Evolutionary conservation across 2,797 vertebrate genomes (phyloP), one percentile per base, ranked within the genome.

Genomic region (Emys orbicularis): DNA sequence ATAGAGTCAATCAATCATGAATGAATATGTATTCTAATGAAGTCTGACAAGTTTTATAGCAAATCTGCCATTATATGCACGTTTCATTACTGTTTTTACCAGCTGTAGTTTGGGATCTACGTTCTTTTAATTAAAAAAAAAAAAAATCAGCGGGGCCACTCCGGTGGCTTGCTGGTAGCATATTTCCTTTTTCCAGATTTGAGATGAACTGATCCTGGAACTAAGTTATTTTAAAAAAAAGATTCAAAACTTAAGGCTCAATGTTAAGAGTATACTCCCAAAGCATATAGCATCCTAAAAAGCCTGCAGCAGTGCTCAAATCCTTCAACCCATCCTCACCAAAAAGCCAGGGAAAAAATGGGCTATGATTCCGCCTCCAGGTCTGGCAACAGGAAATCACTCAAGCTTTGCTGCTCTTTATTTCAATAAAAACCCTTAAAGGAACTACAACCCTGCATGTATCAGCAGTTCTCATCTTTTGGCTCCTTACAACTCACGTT

Each of bases 21-120:
- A 93, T 93, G 93, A 76, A 94, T 96, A 61, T 85, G 94, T 94
- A 37, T 88, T 97, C 90, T 91, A 76, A 88, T 94, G 90, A 94
- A 93, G 81, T 92, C 83, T 83, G 92, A 86, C 72, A 90, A 29
- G 53, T 88, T 96, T 96, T 86, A 89, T 92, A 88, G 50, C 82
- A 34, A 53, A 81, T 77, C 44, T 91, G 84, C 89, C 49, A 12
- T 79, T 56, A 86, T 77, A 34, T 92, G 56, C 87, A 82, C 49
- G 87, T 88, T 87, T 84, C 54, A 2, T 90, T 95, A 86, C 84
- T 81, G 49, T 34, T 92, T 54, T 23, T 72, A 41, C 65, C 65
- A 72, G 65, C 19, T 37, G n/a, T 23, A 72, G 65, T 72, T 72
- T 37, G 19, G 19, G 4, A 41, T 23, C 65, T 72, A 12, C 5